These are phyloP conservation scores for Drosophila aff. DNA, from an alignment of 1,140 invertebrate genomes.

Conservation along the genomic window DNA sequence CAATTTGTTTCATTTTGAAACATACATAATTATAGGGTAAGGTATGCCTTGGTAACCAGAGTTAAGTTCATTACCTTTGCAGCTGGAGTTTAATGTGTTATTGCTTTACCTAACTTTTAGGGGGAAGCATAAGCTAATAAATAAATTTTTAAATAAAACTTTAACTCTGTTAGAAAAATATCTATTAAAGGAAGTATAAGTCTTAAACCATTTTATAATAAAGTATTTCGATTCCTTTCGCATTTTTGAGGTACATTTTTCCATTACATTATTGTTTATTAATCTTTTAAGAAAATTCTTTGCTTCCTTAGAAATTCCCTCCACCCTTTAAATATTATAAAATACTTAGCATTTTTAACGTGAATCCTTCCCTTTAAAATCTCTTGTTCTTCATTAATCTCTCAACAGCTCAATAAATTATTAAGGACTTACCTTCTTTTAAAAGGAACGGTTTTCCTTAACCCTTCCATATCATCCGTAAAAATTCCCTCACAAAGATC, in stretches of 20 bases:
- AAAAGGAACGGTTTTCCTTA: neutral
- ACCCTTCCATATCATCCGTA: neutral
- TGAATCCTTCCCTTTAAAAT: too few relatives aligned
- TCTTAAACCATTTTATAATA: neutral
- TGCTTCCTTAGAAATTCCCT: neutral
- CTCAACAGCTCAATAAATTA: neutral
- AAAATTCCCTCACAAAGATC: conserved; percentile 2
- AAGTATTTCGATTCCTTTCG: neutral
- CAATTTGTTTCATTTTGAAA: conserved; percentile 1
- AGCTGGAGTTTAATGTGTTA: neutral
- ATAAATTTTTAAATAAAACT: neutral
- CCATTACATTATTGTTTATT: neutral
- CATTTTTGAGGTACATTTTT: fast-evolving
- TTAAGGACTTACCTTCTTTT: neutral
- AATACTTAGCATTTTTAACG: fast-evolving
- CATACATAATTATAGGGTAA: conserved; percentile 1
- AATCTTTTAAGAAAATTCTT: neutral
- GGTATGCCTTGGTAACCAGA: neutral
- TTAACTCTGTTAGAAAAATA: neutral
- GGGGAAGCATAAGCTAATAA: neutral
- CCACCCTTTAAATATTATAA: neutral
- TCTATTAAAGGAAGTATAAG: neutral
- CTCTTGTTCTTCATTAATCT: too few relatives aligned
- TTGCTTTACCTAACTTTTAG: neutral
- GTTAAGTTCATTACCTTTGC: neutral